A percentile compares a stretch with the other conserved stretches of the same genome.
Conservation (phyloP, 1,140 invertebrate species). For the Colletes gigas region DNA sequence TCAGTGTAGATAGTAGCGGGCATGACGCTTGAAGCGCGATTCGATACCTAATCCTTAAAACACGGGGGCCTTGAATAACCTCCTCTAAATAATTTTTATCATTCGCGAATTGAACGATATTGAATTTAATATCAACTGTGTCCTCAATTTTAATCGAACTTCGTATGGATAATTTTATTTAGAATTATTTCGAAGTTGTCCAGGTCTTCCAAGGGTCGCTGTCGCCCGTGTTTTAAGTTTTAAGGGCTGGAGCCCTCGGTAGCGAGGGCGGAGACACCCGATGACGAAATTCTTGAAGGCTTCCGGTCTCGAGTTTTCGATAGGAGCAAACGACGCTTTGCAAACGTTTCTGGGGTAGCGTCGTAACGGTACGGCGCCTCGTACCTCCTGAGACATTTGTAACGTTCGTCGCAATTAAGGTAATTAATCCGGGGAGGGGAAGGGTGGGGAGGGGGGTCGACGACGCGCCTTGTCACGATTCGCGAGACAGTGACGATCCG, state of each 20-base stretch:
- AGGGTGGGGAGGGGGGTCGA: neutral
- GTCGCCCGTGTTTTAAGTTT: slow-evolving; percentile 14
- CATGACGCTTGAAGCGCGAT: neutral
- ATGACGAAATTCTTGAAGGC: neutral
- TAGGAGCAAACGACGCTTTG: slow-evolving; percentile 62
- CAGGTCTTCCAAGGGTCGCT: neutral
- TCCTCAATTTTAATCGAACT: too few species aligned
- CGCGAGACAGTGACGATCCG: slow-evolving; percentile 47
- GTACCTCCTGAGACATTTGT: slow-evolving; percentile 76
- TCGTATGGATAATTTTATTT: too few species aligned
- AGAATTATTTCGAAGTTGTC: too few species aligned
- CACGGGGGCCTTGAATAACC: neutral
- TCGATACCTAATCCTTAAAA: slow-evolving; percentile 7
- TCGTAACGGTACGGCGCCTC: neutral
- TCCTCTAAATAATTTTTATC: neutral
- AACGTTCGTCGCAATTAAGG: slow-evolving; percentile 74
- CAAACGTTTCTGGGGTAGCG: slow-evolving; percentile 76
- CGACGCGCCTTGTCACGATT: slow-evolving; percentile 47
- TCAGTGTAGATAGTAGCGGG: slow-evolving; percentile 17
- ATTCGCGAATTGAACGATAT: neutral
- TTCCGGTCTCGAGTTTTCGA: slow-evolving; percentile 1
- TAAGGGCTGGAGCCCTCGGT: neutral
- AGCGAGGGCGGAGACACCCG: neutral
- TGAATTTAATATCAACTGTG: too few species aligned
- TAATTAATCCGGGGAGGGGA: slow-evolving; percentile 50